Evolutionary conservation across 2,888 invertebrate species (phyloP), one percentile per base, ranked within the genome.

Genomic region (Andrena flavipes): DNA sequence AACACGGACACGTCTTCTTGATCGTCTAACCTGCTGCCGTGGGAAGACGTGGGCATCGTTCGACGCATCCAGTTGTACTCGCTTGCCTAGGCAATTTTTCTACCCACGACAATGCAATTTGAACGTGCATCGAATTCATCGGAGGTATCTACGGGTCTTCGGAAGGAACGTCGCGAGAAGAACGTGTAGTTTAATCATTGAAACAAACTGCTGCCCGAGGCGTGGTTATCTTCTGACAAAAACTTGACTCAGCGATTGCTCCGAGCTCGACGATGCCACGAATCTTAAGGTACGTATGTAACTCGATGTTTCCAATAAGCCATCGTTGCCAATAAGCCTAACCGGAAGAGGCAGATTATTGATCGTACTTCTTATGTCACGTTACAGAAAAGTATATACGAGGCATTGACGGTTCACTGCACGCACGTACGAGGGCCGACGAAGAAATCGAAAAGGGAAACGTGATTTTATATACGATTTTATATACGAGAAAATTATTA

Each of bases 301-400:
- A 30, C 48, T 67, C 42, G 35, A 63, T 35, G 35, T 64, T 35
- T 33, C 23, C 16, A n/a, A n/a, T n/a, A n/a, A n/a, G n/a, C n/a
- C n/a, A n/a, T n/a, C n/a, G 56, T 49, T 33, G 26, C 35, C 42
- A 10, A 8, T 8, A 30, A 35, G 51, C 30, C 16, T 59, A 6
- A 16, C 2, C 33, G 49, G 63, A 68, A 49, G 68, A 59, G 59
- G 63, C 75, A 80, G 56, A 71, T 75, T 80, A 82, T 80, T 59
- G 82, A 82, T 82, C 81, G 26, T 10, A 2, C 29, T 30, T 49
- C 33, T 69, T 59, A 48, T 67, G 26, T 8, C 51, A 42, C 26
- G 10, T 8, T 26, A 49, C 7, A 56, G 65, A 70, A 64, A 65
- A 35, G 29, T 48, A 23, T 23, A 54, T 33, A 29, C 10, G 51